These are phyloP conservation scores for Ahaetulla prasina DNA, from an alignment of 2,113 vertebrate species.

Conservation along the genomic window DNA sequence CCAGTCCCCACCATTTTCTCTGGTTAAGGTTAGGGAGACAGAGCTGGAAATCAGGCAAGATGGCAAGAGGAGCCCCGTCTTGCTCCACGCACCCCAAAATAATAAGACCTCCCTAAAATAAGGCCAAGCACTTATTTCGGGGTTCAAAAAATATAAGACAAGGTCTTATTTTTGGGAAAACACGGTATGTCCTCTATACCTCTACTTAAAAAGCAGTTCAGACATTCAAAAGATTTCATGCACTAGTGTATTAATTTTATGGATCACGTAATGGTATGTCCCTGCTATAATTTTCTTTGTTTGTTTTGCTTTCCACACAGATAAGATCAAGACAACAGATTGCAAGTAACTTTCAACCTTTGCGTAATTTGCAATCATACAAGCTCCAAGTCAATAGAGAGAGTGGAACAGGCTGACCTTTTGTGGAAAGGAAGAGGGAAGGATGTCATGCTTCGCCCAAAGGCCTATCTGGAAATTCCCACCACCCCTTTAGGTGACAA, in stretches of 20 bases:
- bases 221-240: not conserved
- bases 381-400: not conserved
- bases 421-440: not conserved
- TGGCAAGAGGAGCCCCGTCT: too few relatives aligned
- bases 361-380: not conserved
- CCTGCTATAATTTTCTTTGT: not conserved
- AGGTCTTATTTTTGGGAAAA: too few relatives aligned
- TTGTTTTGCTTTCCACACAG: not conserved
- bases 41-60: too few relatives aligned
- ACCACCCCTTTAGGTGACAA: not conserved
- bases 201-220: not conserved
- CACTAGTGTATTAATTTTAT: not conserved
- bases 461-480: not conserved
- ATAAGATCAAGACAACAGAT: not conserved
- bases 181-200: not conserved
- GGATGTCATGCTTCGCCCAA: not conserved
- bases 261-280: not conserved
- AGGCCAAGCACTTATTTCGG: too few relatives aligned
- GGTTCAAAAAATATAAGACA: too few relatives aligned
- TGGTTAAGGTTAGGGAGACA: too few relatives aligned
- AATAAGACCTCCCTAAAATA: too few relatives aligned
- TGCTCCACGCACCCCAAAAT: too few relatives aligned
- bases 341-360: not conserved
- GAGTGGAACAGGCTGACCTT: not conserved
- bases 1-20: too few relatives aligned